Base-by-base conservation (phyloP, 2,113 vertebrate species). In the Solea solea region DNA sequence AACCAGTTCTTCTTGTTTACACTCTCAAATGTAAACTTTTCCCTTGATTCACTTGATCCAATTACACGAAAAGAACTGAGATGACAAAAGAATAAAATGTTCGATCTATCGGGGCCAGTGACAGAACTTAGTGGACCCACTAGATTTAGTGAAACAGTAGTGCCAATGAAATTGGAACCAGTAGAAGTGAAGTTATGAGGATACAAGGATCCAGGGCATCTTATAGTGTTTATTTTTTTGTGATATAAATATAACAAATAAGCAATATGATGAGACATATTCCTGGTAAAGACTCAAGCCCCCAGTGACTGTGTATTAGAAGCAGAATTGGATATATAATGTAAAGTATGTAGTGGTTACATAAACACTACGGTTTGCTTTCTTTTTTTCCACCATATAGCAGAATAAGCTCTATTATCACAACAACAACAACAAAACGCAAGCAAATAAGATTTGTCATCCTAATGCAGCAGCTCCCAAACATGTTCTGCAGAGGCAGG, bases 331-430 rank as follows among this genome's bases (percentile, higher is more conserved):
- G 58, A 39, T 15, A 13, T 45, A 58, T 41, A 45, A 60, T 21
- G 12, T 58, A 54, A 62, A 1, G 46, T 9, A 25, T 55, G 50
- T 2, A 52, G 54, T 42, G 16, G 12, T 25, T 8, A 41, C 54
- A 69, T 10, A 45, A 49, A 50, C 5, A 55, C 39, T 21, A 42
- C 1, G 0, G 12, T 25, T 65, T 4, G 34, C 16, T 57, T 70
- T 73, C 66, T 63, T 15, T 57, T 70, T 73, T 69, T 63, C 27
- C 34, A 52, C 56, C 48, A 53, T 72, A 64, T 60, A 76, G 44
- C 59, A 8, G 14, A 42, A 7, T 15, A 34, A 46, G 53, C 6
- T 6, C 0, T 1, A 8, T 74, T 72, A 72, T 79, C 74, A 73
- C 28, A 61, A 60, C 9, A 10, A 3, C 54, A 45, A 58, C 21